Conservation (phyloP, 2,113 vertebrate genomes). For the Colaptes auratus region DNA sequence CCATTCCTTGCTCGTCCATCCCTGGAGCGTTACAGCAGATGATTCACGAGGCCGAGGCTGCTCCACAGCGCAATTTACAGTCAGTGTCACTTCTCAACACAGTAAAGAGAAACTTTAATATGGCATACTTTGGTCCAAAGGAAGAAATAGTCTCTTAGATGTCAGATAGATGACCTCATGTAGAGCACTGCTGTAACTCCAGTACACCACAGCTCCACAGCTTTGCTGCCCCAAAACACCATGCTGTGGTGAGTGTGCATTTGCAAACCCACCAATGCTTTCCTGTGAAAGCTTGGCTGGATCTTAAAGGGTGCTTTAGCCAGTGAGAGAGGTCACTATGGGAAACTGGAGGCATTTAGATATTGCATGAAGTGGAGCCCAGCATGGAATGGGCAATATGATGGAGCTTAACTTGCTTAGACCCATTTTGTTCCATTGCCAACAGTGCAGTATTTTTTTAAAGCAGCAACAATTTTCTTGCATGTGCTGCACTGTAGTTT, state of each 20-base stretch:
- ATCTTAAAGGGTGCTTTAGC: not conserved
- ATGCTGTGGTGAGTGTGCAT: rapidly evolving
- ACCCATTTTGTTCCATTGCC: not conserved
- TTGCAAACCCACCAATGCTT: not conserved
- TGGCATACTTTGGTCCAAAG: not conserved
- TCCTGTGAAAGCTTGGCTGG: not conserved
- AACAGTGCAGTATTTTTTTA: not conserved
- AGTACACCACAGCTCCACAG: not conserved
- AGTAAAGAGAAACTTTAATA: not conserved
- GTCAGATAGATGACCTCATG: not conserved
- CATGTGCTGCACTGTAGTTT: not conserved
- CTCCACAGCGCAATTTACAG: not conserved
- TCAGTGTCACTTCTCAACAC: not conserved
- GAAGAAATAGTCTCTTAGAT: not conserved
- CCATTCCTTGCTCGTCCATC: not conserved
- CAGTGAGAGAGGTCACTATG: rapidly evolving
- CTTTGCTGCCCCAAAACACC: not conserved
- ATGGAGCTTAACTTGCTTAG: not conserved
- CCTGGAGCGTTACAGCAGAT: not conserved
- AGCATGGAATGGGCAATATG: not conserved
- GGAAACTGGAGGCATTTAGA: not conserved
- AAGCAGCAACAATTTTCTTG: not conserved
- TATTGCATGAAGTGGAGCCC: not conserved
- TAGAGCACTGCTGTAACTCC: not conserved
- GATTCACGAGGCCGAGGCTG: not conserved